Conservation (phyloP, 2,113 vertebrate species). For the Orycteropus afer region DNA sequence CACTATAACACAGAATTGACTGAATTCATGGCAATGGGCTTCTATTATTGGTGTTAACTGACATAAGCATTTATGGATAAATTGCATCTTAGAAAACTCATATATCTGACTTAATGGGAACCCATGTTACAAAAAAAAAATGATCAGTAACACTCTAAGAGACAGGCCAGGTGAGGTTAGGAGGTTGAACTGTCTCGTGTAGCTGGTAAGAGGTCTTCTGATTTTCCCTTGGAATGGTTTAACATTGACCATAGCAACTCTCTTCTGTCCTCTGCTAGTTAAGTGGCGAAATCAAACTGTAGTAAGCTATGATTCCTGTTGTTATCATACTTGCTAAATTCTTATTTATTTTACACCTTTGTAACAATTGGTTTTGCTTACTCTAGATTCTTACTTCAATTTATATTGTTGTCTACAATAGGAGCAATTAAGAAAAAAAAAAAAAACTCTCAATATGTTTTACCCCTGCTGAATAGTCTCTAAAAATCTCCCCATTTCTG, state of each 20-base stretch:
- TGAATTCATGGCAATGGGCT: not conserved
- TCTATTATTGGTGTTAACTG: not conserved
- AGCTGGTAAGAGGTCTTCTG: not conserved
- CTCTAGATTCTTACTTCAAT: not conserved
- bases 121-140: not conserved
- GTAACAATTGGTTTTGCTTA: not conserved
- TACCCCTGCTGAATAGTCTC: not conserved
- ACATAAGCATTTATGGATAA: not conserved
- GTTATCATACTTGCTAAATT: not conserved
- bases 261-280: not conserved
- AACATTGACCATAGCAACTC: not conserved
- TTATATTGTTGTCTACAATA: not conserved
- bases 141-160: not conserved
- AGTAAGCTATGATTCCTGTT: not conserved
- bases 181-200: not conserved
- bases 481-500: not conserved
- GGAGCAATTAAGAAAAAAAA: too few species aligned
- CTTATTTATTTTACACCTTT: not conserved
- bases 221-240: not conserved
- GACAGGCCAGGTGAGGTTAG: not conserved
- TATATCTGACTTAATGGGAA: not conserved
- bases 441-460: constrained; percentile 11
- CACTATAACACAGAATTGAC: not conserved
- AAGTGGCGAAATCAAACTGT: not conserved
- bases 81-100: not conserved